Evolutionary conservation across 2,113 vertebrate genomes (phyloP).

Genomic region (Hemichromis elongatus): DNA sequence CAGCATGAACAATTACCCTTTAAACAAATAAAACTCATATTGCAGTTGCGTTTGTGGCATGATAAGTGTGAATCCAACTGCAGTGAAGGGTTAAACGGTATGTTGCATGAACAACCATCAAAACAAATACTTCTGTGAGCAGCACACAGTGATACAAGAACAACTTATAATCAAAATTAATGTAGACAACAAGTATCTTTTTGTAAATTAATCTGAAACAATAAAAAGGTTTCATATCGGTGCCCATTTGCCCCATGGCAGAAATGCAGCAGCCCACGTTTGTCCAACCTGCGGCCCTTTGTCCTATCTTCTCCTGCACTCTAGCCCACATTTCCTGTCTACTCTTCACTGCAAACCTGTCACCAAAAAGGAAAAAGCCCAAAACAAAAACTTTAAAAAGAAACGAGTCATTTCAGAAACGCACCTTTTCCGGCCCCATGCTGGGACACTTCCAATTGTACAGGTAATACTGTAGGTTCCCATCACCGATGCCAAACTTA

Average conservation of each 20-base stretch:
- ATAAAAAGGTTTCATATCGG: background rate
- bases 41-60: too few species aligned
- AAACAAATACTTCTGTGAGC: background rate
- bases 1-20: background rate
- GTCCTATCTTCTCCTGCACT: background rate
- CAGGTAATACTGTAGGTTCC: slow-evolving; percentile 99
- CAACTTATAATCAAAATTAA: background rate
- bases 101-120: background rate
- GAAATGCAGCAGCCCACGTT: background rate
- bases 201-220: background rate
- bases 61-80: background rate
- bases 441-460: slow-evolving; percentile 99
- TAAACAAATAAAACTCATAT: background rate
- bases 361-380: background rate
- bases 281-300: background rate
- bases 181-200: background rate
- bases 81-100: background rate
- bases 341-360: background rate
- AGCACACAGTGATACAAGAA: background rate
- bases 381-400: background rate
- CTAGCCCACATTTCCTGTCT: background rate
- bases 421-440: slow-evolving; percentile 95
- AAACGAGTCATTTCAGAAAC: background rate
- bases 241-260: background rate
- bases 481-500: slow-evolving; percentile 97